These are phyloP conservation scores for Trichogramma evanescens DNA, from an alignment of 2,888 invertebrate species.

Conservation along the genomic window DNA sequence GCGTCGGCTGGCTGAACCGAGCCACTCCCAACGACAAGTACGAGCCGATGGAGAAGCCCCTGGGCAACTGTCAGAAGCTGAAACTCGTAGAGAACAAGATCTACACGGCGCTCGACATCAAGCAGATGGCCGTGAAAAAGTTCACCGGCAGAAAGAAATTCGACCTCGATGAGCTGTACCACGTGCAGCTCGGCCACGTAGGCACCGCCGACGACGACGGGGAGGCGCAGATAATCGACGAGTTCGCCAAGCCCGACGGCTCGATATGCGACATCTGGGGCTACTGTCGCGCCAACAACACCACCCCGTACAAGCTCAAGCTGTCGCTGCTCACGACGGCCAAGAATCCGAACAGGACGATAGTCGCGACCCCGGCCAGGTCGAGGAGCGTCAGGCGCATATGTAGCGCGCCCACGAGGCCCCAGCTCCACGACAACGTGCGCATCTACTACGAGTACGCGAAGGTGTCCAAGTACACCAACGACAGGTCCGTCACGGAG, in stretches of 20 bases:
- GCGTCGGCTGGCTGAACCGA: slow-evolving; percentile 10
- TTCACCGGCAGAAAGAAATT: neutral
- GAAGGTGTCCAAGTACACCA: slow-evolving; percentile 1
- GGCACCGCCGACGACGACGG: neutral
- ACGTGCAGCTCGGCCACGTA: neutral
- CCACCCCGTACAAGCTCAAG: neutral
- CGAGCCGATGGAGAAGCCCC: neutral
- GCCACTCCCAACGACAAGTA: neutral
- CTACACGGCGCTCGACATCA: neutral
- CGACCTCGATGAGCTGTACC: neutral
- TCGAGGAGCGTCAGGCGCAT: neutral
- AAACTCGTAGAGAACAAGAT: neutral
- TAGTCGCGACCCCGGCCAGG: neutral
- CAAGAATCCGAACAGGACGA: neutral
- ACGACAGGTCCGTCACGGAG: slow-evolving; percentile 3
- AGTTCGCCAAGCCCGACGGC: neutral
- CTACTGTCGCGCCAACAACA: neutral
- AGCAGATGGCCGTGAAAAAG: neutral
- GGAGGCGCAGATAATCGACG: neutral
- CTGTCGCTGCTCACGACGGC: slow-evolving; percentile 3
- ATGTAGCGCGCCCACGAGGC: neutral
- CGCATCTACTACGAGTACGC: neutral
- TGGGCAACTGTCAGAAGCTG: neutral
- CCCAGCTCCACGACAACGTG: neutral
- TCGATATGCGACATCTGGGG: slow-evolving; percentile 6